phyloP scores from a whole-genome alignment of 2,113 vertebrate species.

The Turnix velox region DNA sequence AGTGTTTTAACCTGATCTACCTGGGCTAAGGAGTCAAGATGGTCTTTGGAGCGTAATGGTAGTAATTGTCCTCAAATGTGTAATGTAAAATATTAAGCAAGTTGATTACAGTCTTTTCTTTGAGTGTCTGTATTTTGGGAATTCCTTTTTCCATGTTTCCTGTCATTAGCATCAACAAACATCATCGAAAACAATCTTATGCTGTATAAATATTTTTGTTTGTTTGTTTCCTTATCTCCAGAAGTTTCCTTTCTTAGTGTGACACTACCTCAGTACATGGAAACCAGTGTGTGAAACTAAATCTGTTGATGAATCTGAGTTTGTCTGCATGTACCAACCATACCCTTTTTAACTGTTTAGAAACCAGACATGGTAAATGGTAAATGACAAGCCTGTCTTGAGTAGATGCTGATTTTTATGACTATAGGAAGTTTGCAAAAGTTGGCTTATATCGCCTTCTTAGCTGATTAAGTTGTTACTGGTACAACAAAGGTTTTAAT shows the following conservation, averaged over 20 bases:
- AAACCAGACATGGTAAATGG: background rate
- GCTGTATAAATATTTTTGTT: background rate
- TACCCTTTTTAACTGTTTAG: background rate
- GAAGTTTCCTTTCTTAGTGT: background rate
- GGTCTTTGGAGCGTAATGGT: background rate
- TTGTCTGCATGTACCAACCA: background rate
- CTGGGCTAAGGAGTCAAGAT: background rate
- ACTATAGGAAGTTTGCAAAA: background rate
- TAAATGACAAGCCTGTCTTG: conserved; percentile 20
- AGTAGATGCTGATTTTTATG: background rate
- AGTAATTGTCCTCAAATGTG: background rate
- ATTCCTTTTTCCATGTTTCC: background rate
- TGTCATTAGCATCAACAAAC: conserved; percentile 1
- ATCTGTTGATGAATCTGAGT: background rate
- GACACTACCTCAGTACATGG: accelerated
- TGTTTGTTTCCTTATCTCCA: background rate
- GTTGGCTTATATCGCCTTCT: background rate
- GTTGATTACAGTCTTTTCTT: background rate
- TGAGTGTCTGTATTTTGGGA: background rate
- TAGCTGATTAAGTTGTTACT: background rate
- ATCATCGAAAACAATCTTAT: background rate
- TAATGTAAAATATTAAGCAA: background rate
- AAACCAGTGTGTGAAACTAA: background rate
- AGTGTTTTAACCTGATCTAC: background rate
- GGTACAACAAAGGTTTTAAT: background rate